Conservation (phyloP, 1,140 invertebrate species). For the Aphis craccivora region DNA sequence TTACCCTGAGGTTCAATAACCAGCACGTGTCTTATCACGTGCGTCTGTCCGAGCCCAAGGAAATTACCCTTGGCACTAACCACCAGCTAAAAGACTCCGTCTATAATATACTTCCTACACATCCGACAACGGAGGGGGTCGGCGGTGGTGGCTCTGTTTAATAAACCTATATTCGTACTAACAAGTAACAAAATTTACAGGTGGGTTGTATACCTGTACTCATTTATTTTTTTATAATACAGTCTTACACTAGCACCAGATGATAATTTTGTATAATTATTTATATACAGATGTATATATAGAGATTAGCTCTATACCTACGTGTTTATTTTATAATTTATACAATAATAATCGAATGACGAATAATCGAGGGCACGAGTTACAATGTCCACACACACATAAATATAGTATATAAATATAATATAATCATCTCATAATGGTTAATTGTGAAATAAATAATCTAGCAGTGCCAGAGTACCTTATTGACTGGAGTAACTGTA, state of each 20-base stretch:
- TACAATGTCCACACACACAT: background rate
- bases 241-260: conserved; percentile 18
- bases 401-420: background rate
- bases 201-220: background rate
- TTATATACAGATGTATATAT: background rate
- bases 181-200: conserved; percentile 5
- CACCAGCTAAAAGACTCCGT: background rate
- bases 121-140: background rate
- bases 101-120: conserved; percentile 8
- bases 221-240: background rate
- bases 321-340: background rate
- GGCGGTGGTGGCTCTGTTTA: background rate
- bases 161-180: conserved; percentile 28
- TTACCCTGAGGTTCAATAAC: conserved; percentile 50
- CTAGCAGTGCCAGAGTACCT: background rate
- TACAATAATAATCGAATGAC: background rate
- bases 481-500: background rate
- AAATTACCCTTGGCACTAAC: conserved; percentile 40
- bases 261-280: conserved; percentile 17
- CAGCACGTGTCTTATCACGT: conserved; percentile 49
- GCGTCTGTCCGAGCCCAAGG: background rate
- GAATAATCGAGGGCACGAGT: background rate
- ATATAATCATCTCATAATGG: background rate
- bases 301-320: background rate
- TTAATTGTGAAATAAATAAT: conserved; percentile 17